Conservation (phyloP, 2,113 vertebrate species). For the Cepphus grylle region DNA sequence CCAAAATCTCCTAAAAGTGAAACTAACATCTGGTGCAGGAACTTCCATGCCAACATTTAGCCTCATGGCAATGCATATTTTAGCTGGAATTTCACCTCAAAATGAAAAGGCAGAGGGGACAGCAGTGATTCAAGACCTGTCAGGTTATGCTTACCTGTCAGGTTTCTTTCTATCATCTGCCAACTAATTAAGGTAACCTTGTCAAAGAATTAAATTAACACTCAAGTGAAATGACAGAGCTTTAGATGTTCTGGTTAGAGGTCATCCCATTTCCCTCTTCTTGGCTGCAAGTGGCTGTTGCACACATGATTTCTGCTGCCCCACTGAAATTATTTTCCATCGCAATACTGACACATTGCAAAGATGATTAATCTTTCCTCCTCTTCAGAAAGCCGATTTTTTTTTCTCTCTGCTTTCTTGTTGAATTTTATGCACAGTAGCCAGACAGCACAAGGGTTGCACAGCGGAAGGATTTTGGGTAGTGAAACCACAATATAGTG, state of each 20-base stretch:
- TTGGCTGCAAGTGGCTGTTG: not conserved
- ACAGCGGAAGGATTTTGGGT: not conserved
- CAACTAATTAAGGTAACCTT: constrained; percentile 48
- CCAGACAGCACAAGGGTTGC: not conserved
- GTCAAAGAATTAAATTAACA: constrained; percentile 33
- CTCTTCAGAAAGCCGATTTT: not conserved
- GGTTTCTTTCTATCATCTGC: constrained; percentile 16
- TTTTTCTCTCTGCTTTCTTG: not conserved
- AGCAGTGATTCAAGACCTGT: not conserved
- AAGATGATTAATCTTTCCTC: not conserved
- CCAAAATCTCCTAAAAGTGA: not conserved
- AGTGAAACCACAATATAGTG: not conserved
- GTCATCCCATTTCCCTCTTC: not conserved
- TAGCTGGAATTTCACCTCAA: not conserved
- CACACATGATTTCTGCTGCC: not conserved
- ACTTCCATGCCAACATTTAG: not conserved
- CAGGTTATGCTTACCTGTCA: constrained; percentile 13
- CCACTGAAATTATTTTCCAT: not conserved
- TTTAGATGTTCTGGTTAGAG: not conserved
- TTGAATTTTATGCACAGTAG: not conserved
- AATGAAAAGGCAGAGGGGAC: not conserved
- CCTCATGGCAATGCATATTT: not conserved
- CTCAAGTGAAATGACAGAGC: not conserved
- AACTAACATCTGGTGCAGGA: constrained; percentile 9
- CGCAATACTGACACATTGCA: not conserved